These are phyloP conservation scores for Oreochromis grahami DNA, from an alignment of 2,797 vertebrate genomes.

Conservation along the genomic window DNA sequence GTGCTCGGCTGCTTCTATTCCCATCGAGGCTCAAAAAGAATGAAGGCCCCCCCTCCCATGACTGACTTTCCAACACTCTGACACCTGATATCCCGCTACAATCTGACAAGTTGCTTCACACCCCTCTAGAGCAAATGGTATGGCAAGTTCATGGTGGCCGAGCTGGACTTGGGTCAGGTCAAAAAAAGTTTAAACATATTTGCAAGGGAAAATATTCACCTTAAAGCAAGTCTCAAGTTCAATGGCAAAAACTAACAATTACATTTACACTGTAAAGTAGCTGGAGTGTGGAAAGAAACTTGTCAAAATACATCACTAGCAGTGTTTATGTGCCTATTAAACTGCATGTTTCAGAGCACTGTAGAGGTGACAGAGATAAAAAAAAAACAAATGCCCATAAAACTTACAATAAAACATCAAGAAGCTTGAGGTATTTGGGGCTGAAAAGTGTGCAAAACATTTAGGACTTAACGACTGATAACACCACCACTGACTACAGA, in stretches of 20 bases:
- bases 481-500: neutral
- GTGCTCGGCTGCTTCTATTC: slow-evolving; percentile 54
- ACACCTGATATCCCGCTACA: slow-evolving; percentile 60
- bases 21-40: slow-evolving; percentile 49
- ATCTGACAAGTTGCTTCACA: slow-evolving; percentile 61
- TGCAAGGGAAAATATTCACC: neutral
- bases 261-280: too few relatives aligned
- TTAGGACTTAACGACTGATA: neutral
- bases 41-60: slow-evolving; percentile 9
- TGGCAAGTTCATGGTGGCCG: neutral
- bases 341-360: neutral
- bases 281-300: neutral
- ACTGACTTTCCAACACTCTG: slow-evolving; percentile 45
- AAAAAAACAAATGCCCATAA: neutral
- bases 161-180: neutral
- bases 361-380: neutral
- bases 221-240: neutral
- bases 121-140: slow-evolving; percentile 2
- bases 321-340: accelerated
- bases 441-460: neutral
- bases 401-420: neutral
- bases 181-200: neutral
- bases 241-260: neutral
- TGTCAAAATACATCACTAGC: neutral
- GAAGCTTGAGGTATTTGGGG: neutral